Conservation (phyloP, 2,888 invertebrate species). For the Philereme transversata region DNA sequence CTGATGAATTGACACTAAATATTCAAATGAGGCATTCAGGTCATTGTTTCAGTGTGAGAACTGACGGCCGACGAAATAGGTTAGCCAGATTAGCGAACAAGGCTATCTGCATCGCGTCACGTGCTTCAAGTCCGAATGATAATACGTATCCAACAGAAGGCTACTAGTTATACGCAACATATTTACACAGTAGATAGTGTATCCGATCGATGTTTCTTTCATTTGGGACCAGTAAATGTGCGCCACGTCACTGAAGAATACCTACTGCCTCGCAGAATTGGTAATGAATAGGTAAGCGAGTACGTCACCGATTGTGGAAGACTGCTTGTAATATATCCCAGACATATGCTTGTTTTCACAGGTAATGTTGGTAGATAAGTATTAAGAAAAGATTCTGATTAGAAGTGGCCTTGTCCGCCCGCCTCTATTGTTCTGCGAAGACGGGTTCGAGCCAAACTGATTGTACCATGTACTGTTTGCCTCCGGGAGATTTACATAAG, state of each 20-base stretch:
- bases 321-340: too few relatives aligned
- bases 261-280: neutral
- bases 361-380: neutral
- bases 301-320: too few relatives aligned
- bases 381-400: neutral
- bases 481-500: neutral
- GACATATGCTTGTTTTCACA: too few relatives aligned
- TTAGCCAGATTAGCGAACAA: slow-evolving; percentile 37
- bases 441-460: slow-evolving; percentile 4
- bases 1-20: slow-evolving; percentile 33
- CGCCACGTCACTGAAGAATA: neutral
- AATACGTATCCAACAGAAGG: slow-evolving; percentile 14
- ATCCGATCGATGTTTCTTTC: slow-evolving; percentile 6
- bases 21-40: slow-evolving; percentile 30
- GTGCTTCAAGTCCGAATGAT: slow-evolving; percentile 16
- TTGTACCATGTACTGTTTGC: neutral
- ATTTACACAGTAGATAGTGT: slow-evolving; percentile 3
- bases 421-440: slow-evolving; percentile 16
- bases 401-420: slow-evolving; percentile 3
- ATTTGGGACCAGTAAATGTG: neutral
- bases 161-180: slow-evolving; percentile 5
- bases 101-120: slow-evolving; percentile 28
- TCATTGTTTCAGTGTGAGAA: slow-evolving; percentile 31
- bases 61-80: slow-evolving; percentile 34
- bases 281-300: neutral